A percentile compares a stretch with the other conserved stretches of the same genome.
These are phyloP conservation scores for Balaeniceps rex DNA, from an alignment of 2,113 vertebrate genomes.

Conservation along the genomic window DNA sequence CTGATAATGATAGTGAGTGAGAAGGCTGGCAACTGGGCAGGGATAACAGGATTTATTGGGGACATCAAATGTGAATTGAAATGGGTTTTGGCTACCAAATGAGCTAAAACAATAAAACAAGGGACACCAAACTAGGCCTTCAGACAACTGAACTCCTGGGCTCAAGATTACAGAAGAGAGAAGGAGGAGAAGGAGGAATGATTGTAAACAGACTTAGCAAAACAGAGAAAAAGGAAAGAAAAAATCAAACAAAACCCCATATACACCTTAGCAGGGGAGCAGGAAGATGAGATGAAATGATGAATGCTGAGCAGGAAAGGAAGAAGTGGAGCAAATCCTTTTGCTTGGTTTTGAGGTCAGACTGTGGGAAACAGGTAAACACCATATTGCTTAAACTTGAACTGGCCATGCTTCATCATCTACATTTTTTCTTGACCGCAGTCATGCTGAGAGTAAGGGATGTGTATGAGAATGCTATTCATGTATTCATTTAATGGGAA, in stretches of 20 bases:
- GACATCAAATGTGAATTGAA: constrained; percentile 2
- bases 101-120: neutral
- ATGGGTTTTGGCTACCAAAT: neutral
- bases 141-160: neutral
- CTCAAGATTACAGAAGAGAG: neutral
- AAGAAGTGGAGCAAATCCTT: neutral
- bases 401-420: neutral
- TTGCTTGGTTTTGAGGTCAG: neutral
- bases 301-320: neutral
- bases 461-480: neutral
- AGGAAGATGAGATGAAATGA: neutral
- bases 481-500: neutral
- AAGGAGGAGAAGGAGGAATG: neutral
- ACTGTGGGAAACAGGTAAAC: neutral
- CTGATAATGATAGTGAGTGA: constrained; percentile 39
- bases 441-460: neutral
- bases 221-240: neutral
- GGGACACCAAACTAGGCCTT: neutral
- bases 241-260: neutral
- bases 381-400: neutral
- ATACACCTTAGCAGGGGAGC: neutral
- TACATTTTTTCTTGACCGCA: neutral
- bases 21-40: constrained; percentile 1
- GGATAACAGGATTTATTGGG: constrained; percentile 50
- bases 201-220: neutral